A percentile compares a stretch with the other conserved stretches of the same genome.
Conservation (phyloP, 2,797 vertebrate genomes). For the Choloepus didactylus region DNA sequence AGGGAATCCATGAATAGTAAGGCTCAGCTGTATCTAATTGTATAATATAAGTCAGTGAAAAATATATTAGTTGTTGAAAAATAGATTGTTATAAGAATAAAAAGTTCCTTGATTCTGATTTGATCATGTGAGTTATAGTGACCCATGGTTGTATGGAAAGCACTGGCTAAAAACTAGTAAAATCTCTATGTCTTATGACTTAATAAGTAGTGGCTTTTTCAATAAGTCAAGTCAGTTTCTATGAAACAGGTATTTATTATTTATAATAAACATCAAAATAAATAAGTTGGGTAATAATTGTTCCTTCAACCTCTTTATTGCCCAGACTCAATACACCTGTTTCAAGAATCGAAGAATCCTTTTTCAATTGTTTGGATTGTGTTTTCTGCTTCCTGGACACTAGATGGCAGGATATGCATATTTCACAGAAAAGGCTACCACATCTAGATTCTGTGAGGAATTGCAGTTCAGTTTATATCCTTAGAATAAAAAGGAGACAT, state of each 20-base stretch:
- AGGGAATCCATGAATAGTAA: too few species aligned
- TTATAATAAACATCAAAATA: background rate
- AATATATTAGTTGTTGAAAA: background rate
- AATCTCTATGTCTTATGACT: background rate
- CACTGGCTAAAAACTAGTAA: background rate
- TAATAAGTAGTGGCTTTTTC: background rate
- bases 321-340: background rate
- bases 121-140: background rate
- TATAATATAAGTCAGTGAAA: background rate
- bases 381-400: background rate
- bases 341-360: background rate
- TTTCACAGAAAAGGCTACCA: background rate
- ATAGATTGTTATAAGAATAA: background rate
- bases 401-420: slow-evolving; percentile 38
- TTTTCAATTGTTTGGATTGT: background rate
- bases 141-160: background rate
- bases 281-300: background rate
- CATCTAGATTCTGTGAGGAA: background rate
- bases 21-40: too few species aligned
- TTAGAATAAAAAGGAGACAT: background rate
- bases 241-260: background rate
- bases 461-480: background rate
- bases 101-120: background rate
- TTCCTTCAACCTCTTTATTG: background rate
- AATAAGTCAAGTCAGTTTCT: background rate